A percentile compares a stretch with the other conserved stretches of the same genome.
These are phyloP conservation scores for Abscondita cerata DNA, from an alignment of 2,888 invertebrate genomes.

Conservation along the genomic window DNA sequence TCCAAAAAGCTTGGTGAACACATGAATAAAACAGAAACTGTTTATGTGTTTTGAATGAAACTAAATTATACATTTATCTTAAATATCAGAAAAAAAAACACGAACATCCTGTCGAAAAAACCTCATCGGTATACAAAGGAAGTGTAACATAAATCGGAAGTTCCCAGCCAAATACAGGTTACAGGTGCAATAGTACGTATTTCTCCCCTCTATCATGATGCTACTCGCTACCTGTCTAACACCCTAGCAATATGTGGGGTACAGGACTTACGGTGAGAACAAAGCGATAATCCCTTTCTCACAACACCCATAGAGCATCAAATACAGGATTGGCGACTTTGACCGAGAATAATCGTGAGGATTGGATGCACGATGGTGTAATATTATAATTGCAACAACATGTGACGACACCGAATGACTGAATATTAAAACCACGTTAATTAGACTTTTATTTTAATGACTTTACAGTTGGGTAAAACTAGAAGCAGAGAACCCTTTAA, in stretches of 20 bases:
- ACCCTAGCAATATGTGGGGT: slow-evolving; percentile 30
- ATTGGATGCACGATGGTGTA: not conserved
- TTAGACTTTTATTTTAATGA: not conserved
- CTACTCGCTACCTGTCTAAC: slow-evolving; percentile 25
- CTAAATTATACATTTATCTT: not conserved
- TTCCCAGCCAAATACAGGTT: slow-evolving; percentile 31
- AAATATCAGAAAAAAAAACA: not conserved
- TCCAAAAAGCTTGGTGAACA: too few species aligned
- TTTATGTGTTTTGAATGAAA: not conserved
- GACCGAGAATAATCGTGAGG: slow-evolving; percentile 19
- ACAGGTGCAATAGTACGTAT: slow-evolving; percentile 31
- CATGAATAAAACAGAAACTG: too few species aligned
- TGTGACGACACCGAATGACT: not conserved
- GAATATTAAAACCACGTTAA: not conserved
- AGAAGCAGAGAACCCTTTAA: too few species aligned
- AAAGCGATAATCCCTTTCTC: slow-evolving; percentile 36
- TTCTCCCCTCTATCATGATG: slow-evolving; percentile 21
- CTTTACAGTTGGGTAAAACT: not conserved
- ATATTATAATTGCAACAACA: slow-evolving; percentile 6
- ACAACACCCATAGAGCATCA: slow-evolving; percentile 29
- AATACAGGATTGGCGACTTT: slow-evolving; percentile 23
- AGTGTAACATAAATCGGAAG: slow-evolving; percentile 35
- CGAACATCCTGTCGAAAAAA: slow-evolving; percentile 6
- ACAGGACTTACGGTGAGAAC: slow-evolving; percentile 33
- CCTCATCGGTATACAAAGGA: slow-evolving; percentile 23